These are phyloP conservation scores for Xiphias gladius DNA, from an alignment of 2,113 vertebrate species.

Conservation along the genomic window DNA sequence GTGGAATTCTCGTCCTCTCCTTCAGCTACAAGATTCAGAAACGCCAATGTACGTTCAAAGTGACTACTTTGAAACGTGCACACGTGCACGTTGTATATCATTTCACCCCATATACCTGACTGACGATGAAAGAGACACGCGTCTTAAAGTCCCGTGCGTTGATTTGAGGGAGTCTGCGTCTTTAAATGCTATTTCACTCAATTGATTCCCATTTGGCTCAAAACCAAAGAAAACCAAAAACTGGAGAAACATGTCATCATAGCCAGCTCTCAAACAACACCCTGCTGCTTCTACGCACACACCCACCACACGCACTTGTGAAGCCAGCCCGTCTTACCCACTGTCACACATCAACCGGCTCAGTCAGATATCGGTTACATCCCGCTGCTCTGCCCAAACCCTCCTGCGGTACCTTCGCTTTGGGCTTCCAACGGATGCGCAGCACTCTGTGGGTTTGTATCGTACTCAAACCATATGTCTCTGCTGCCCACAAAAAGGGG, in stretches of 20 bases:
- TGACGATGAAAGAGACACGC: not conserved
- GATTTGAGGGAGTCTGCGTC: not conserved
- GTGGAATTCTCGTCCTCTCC: not conserved
- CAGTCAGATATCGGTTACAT: slow-evolving; percentile 71
- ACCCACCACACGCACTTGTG: slow-evolving; percentile 59
- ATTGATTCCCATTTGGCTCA: no score
- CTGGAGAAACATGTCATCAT: slow-evolving; percentile 6
- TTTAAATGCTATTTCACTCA: not conserved
- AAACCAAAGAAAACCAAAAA: not conserved
- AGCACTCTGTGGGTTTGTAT: slow-evolving; percentile 45
- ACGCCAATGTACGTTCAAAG: no score
- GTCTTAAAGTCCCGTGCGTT: not conserved
- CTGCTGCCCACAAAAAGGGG: slow-evolving; percentile 39
- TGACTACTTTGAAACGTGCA: not conserved
- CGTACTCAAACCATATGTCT: slow-evolving; percentile 48
- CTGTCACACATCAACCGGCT: slow-evolving; percentile 76
- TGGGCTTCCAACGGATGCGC: slow-evolving; percentile 59
- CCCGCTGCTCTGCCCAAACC: slow-evolving; percentile 63
- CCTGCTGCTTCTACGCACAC: slow-evolving; percentile 52
- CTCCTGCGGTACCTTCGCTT: slow-evolving; percentile 66
- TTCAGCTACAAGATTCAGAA: not conserved
- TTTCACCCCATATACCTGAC: not conserved
- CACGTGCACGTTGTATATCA: not conserved
- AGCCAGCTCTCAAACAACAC: slow-evolving; percentile 48
- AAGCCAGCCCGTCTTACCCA: slow-evolving; percentile 52